A percentile compares a stretch with the other conserved stretches of the same genome.
phyloP scores from a whole-genome alignment of 1,140 invertebrate species.

The Drosophila guanche region DNA sequence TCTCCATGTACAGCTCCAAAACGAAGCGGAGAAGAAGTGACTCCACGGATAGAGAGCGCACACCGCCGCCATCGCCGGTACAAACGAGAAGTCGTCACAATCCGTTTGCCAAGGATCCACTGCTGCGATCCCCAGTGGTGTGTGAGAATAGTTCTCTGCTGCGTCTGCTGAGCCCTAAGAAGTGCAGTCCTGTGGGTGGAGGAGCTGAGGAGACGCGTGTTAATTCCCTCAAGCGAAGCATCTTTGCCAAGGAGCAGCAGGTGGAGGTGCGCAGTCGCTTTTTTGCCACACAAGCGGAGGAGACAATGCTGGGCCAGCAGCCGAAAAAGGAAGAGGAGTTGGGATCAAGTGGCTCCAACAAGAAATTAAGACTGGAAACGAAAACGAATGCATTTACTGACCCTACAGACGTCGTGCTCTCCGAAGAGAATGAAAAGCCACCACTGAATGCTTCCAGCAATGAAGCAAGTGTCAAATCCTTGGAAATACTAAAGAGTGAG shows the following conservation, averaged over 20 bases:
- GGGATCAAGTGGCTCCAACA: constrained; percentile 3
- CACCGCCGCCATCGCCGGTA: constrained; percentile 51
- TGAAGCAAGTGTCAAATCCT: constrained; percentile 15
- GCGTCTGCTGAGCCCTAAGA: constrained; percentile 69
- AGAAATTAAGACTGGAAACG: constrained; percentile 25
- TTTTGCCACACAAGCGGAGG: constrained; percentile 44
- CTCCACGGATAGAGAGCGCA: constrained; percentile 15
- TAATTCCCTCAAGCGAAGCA: constrained; percentile 57
- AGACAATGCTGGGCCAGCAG: constrained; percentile 2
- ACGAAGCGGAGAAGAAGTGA: constrained; percentile 48
- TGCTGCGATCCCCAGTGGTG: constrained; percentile 39
- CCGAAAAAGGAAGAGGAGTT: not conserved
- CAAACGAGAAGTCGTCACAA: constrained; percentile 61
- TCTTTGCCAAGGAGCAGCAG: constrained; percentile 54
- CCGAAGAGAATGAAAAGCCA: constrained; percentile 2
- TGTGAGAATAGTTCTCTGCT: constrained; percentile 70
- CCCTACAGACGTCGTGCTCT: not conserved
- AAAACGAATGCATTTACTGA: not conserved
- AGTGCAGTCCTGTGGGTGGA: constrained; percentile 18
- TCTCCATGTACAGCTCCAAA: constrained; percentile 59
- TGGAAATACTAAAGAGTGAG: constrained; percentile 3
- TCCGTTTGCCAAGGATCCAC: constrained; percentile 66
- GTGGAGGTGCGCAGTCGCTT: constrained; percentile 72
- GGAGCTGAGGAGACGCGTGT: constrained; percentile 17
- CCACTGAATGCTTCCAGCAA: not conserved